These are phyloP conservation scores for Apis mellifera DNA, from an alignment of 1,140 invertebrate species.

Conservation along the genomic window DNA sequence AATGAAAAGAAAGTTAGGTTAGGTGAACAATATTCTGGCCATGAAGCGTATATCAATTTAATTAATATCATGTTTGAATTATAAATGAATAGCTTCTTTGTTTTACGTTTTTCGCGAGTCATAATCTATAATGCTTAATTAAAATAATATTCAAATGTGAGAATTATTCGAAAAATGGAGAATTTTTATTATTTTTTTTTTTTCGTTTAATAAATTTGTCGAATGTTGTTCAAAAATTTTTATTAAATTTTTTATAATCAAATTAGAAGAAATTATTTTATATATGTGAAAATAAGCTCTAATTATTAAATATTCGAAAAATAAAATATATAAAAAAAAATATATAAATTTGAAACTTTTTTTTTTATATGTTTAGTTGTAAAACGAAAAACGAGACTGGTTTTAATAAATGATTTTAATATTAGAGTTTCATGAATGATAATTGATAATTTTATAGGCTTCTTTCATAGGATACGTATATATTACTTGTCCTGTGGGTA, in stretches of 20 bases:
- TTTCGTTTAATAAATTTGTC: neutral
- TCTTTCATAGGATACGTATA: conserved; percentile 19
- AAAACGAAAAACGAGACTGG: neutral
- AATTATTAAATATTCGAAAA: neutral
- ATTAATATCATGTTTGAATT: conserved; percentile 34
- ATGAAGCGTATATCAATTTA: conserved; percentile 4
- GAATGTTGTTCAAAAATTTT: too few relatives aligned
- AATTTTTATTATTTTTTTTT: neutral
- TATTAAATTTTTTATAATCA: neutral
- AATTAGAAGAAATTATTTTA: too few relatives aligned
- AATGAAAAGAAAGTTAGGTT: neutral
- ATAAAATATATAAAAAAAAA: too few relatives aligned
- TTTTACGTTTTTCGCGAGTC: neutral
- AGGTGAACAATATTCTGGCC: neutral
- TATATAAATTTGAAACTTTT: neutral
- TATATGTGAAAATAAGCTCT: too few relatives aligned
- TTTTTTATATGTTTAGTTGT: neutral
- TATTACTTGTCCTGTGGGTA: neutral
- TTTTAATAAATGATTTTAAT: neutral
- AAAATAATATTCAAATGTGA: neutral
- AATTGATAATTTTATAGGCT: conserved; percentile 15
- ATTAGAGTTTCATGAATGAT: conserved; percentile 4
- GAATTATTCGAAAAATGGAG: neutral
- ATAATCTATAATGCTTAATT: neutral
- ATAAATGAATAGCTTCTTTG: conserved; percentile 17